Base-by-base conservation (phyloP, 2,113 vertebrate genomes). In the Spermophilus dauricus region DNA sequence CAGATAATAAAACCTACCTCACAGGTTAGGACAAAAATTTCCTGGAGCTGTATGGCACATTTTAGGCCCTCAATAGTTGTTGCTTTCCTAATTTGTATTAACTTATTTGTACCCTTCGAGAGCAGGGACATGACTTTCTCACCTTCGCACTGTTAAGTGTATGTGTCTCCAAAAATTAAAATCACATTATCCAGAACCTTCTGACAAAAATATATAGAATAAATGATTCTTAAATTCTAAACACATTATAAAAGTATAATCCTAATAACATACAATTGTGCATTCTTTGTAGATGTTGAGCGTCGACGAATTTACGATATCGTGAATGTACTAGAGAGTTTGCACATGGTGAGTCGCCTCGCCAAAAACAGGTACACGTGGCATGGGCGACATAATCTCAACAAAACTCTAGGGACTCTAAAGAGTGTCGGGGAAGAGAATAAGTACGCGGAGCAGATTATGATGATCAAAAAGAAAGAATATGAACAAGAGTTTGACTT, bases 231-330 rank as follows among this genome's bases (percentile, higher is more conserved):
- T 72, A 20, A 4, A 1, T 82, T 85, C 37, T 42, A 10, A 86
- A 51, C 56, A 51, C 56, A 5, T 58, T 34, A 17, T n/a, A 69
- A 42, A 53, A 81, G 34, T 24, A 76, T 72, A 85, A 78, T 56
- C 81, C 93, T 56, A 4, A 11, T 94, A 56, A 91, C 10, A 0
- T 42, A 3, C 32, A 53, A 6, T 17, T 39, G 10, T n/a, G 22
- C 37, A 0, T 82, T 69, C 12, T 89, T 45, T 76, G 5, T 96
- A 99, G 99, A 98, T 18, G 99, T 99, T 37, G 99, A 99, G 72
- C 99, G 99, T 1, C 98, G 99, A 4, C 99, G 99, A 32, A 99
- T 99, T 95, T 99, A 99, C 0, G 99, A 99, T 89, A 99, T 99
- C 22, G 99, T 99, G 98, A 99, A 99, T 0, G 99, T 99, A 30